Conservation (phyloP, 2,797 vertebrate species). For the Manis javanica region DNA sequence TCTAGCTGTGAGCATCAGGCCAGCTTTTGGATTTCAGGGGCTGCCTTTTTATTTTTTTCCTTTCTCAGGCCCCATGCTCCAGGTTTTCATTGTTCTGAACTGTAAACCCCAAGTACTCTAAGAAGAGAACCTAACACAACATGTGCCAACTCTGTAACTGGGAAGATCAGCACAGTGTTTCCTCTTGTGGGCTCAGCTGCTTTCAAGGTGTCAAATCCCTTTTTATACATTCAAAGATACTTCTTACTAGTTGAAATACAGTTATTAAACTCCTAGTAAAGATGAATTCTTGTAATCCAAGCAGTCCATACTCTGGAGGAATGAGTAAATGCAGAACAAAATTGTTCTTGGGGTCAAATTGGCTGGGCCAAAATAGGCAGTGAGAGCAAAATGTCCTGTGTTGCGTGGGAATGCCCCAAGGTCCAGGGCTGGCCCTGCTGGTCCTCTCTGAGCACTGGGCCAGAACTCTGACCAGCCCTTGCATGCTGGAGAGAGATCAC, state of each 20-base stretch:
- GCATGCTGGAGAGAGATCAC: neutral
- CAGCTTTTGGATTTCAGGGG: neutral
- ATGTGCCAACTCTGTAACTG: neutral
- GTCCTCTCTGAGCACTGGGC: neutral
- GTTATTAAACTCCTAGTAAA: slow-evolving; percentile 38
- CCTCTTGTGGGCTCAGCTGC: neutral
- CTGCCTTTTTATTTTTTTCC: neutral
- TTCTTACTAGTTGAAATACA: neutral
- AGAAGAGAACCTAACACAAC: neutral
- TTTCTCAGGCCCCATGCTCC: neutral
- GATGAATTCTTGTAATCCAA: slow-evolving; percentile 39
- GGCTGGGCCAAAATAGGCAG: neutral
- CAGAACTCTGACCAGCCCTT: neutral
- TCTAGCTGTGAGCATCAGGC: neutral
- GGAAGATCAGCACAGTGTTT: neutral
- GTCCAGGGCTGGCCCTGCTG: neutral
- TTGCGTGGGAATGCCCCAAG: neutral
- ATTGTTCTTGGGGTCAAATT: neutral
- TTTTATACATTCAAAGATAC: slow-evolving; percentile 36
- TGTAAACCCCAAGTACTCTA: neutral
- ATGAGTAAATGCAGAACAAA: neutral
- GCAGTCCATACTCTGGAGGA: neutral
- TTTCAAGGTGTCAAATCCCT: slow-evolving; percentile 12
- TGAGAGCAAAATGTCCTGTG: neutral
- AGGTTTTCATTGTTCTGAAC: neutral